A percentile compares a stretch with the other conserved stretches of the same genome.
Conservation (phyloP, 2,113 vertebrate genomes). For the Bathybates hornii region DNA sequence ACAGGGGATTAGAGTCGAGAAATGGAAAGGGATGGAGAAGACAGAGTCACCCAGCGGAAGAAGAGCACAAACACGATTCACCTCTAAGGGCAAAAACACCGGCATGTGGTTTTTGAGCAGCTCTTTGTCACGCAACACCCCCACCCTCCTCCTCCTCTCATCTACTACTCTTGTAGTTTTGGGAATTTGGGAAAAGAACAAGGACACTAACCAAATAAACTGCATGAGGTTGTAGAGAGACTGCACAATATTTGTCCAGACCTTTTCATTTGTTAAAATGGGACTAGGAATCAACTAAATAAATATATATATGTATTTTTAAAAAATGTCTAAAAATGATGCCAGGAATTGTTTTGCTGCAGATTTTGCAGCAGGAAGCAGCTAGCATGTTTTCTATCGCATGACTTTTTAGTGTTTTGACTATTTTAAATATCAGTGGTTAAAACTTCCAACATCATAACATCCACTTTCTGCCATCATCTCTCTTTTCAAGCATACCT, state of each 20-base stretch:
- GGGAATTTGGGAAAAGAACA: not conserved
- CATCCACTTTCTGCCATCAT: not conserved
- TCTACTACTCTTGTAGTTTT: not conserved
- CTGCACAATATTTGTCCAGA: too few relatives aligned
- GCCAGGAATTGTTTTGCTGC: not conserved
- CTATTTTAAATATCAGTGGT: not conserved
- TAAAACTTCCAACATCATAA: not conserved
- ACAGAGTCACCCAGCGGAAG: constrained; percentile 28
- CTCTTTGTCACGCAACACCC: constrained; percentile 34
- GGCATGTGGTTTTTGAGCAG: not conserved
- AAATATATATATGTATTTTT: fast-evolving
- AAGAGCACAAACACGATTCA: constrained; percentile 16
- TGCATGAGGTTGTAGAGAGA: not conserved
- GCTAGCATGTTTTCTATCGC: not conserved
- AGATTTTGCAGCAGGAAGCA: not conserved
- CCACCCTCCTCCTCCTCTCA: not conserved
- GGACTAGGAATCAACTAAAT: not conserved
- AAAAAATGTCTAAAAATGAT: not conserved
- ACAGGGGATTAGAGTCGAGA: constrained; percentile 2
- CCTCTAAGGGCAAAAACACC: constrained; percentile 1
- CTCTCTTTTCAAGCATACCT: not conserved
- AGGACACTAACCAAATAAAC: not conserved
- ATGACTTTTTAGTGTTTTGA: not conserved
- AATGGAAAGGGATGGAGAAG: constrained; percentile 11
- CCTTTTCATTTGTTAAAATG: not conserved